Base-by-base conservation (phyloP, 2,113 vertebrate species). In the Hippocampus guttulatus region DNA sequence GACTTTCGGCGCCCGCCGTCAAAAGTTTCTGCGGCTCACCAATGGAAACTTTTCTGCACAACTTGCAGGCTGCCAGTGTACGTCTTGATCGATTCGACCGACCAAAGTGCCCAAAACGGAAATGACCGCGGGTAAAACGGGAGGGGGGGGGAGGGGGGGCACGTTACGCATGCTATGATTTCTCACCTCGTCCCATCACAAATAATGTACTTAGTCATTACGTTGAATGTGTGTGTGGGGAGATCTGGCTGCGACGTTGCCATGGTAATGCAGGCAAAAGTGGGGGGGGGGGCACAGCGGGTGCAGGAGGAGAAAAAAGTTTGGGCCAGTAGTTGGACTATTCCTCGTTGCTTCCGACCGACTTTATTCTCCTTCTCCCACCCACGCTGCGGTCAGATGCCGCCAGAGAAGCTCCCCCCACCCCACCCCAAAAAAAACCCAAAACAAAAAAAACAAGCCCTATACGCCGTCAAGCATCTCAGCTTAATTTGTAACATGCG, bases 171-270 rank as follows among this genome's bases (percentile, higher is more conserved):
- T 71, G 75, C 64, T 79, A 78, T 60, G 67, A 74, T 78, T 75
- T 58, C 77, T 66, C 69, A 74, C 74, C 74, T 71, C n/a, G 65
- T 78, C 68, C 51, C 75, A 27, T 68, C 64, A 21, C 71, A 77
- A 77, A 75, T 80, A 43, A 84, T 83, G 83, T 72, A 74, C 75
- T 79, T 73, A 60, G 79, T 30, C 58, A 75, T 79, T 83, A 68
- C 65, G 66, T 72, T n/a, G 16, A 62, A 54, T 75, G 41, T 3
- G 40, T 63, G 33, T 68, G 40, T 63, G 33, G 68, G 5, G 33
- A 23, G 33, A 69, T 76, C 70, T 70, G 66, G 67, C 72, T 71
- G 74, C 64, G 69, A 73, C 61, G 84, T 88, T 88, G 76, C 81
- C 74, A 83, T 85, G 76, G 83, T 60, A 87, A 77, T 78, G 54